These are phyloP conservation scores for Phodopus roborovskii DNA, from an alignment of 2,113 vertebrate species.

Conservation along the genomic window DNA sequence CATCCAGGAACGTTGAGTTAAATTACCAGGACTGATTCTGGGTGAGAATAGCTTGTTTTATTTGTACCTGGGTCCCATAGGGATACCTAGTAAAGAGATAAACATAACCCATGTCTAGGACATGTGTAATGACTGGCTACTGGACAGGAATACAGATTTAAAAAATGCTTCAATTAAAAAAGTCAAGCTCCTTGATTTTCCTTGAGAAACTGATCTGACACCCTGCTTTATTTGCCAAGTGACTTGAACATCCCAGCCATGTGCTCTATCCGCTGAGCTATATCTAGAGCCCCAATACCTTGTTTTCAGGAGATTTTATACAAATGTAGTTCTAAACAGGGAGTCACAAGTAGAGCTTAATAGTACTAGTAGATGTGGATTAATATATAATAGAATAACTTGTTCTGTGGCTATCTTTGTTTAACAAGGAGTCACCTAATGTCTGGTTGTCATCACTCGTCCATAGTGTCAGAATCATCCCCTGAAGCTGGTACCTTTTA, in stretches of 20 bases:
- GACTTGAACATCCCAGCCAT: not conserved
- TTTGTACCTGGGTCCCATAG: not conserved
- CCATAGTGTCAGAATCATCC: not conserved
- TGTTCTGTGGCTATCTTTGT: not conserved
- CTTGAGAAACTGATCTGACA: constrained; percentile 30
- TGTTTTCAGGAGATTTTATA: not conserved
- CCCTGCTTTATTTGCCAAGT: not conserved
- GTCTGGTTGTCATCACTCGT: not conserved
- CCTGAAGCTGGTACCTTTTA: not conserved
- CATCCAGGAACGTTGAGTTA: constrained; percentile 17
- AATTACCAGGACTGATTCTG: constrained; percentile 42
- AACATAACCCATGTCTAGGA: not conserved
- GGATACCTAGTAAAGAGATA: not conserved
- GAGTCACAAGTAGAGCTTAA: not conserved
- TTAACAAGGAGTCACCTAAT: not conserved
- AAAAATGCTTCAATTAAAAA: constrained; percentile 3
- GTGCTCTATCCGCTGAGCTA: not conserved
- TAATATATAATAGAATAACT: not conserved
- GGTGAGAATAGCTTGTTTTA: constrained; percentile 56
- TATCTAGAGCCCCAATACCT: not conserved
- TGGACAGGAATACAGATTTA: not conserved
- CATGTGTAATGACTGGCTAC: not conserved
- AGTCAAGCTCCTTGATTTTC: not conserved
- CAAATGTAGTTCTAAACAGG: not conserved
- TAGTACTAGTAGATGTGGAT: not conserved